Conservation (phyloP, 35 echinoderm and acorn worm species). For the Lytechinus variegatus region DNA sequence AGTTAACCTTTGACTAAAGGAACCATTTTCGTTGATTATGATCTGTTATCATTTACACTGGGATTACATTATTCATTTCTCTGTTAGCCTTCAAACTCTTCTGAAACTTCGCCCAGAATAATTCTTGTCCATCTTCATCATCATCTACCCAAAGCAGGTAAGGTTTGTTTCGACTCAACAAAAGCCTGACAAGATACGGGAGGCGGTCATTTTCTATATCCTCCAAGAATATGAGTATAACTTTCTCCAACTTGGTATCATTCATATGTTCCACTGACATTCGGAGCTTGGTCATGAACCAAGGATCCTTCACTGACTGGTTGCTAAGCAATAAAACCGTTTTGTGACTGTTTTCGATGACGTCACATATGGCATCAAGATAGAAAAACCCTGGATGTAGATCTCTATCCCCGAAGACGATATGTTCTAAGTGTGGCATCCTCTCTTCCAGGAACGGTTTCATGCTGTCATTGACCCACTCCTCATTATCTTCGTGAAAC, state of each 20-base stretch:
- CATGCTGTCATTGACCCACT: conserved; percentile 15
- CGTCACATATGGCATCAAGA: background rate
- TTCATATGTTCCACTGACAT: conserved; percentile 42
- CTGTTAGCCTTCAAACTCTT: conserved; percentile 24
- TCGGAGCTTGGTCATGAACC: conserved; percentile 42
- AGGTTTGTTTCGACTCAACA: conserved; percentile 30
- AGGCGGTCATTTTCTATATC: conserved; percentile 7
- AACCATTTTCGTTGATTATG: background rate
- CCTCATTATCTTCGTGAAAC: background rate
- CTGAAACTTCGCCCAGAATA: conserved; percentile 26
- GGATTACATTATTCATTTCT: conserved; percentile 39
- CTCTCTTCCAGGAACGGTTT: background rate
- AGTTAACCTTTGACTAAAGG: no score
- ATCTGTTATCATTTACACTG: background rate
- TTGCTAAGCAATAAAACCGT: conserved; percentile 25
- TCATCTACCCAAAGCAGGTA: conserved; percentile 22
- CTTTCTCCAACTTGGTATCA: conserved; percentile 23
- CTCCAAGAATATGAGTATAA: conserved; percentile 9
- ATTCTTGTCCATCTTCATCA: conserved; percentile 31
- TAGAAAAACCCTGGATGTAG: background rate
- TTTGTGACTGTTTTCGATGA: conserved; percentile 8
- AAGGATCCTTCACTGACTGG: background rate
- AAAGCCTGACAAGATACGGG: conserved; percentile 19
- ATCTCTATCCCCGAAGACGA: background rate
- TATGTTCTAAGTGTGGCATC: conserved; percentile 2